Conservation (phyloP, 2,113 vertebrate species). For the Pachycephala philippinensis region DNA sequence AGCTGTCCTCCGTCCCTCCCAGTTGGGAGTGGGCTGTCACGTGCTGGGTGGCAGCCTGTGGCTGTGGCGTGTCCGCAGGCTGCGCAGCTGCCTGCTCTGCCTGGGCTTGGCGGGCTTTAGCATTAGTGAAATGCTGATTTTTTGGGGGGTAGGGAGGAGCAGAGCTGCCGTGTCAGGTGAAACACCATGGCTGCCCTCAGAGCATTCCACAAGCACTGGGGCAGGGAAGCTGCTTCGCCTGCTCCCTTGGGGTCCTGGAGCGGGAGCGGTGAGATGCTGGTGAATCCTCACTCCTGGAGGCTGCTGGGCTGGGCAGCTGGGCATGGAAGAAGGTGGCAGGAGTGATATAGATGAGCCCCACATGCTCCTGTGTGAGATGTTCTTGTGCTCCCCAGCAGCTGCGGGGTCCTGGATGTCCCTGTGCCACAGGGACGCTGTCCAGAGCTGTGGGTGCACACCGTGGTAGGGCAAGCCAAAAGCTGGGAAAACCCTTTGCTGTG, state of each 20-base stretch:
- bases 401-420: neutral
- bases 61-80: fast-evolving
- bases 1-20: neutral
- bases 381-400: neutral
- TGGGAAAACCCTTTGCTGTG: neutral
- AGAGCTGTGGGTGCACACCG: fast-evolving
- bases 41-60: neutral
- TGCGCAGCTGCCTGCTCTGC: fast-evolving
- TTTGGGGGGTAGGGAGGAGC: neutral
- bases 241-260: neutral
- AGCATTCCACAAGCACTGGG: neutral
- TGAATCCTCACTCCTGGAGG: neutral
- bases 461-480: neutral
- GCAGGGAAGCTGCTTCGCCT: neutral
- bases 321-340: neutral
- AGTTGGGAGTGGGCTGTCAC: neutral
- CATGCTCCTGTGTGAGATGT: fast-evolving
- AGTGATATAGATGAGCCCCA: neutral
- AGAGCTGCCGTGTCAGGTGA: neutral
- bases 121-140: fast-evolving
- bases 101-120: fast-evolving
- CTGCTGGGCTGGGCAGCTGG: neutral
- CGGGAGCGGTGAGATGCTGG: fast-evolving
- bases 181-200: neutral
- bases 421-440: neutral